phyloP scores from a whole-genome alignment of 30 jellyfish, hydroid and myxozoan genomes.

The Aurelia sp. region DNA sequence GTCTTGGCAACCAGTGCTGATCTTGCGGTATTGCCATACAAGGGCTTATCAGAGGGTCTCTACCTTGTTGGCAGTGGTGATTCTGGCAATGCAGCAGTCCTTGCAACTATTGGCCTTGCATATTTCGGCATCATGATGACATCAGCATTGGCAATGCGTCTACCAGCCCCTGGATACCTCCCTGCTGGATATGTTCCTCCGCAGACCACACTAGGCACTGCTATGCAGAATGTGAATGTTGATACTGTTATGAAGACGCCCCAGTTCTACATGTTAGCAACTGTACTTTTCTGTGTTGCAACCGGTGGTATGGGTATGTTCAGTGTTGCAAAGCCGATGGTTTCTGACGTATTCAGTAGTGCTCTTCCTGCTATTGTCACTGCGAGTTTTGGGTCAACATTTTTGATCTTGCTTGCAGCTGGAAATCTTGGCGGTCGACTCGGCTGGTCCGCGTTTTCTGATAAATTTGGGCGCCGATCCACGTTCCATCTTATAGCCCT shows the following conservation, averaged over 20 bases:
- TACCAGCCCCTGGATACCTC: constrained; percentile 63
- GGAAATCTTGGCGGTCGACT: constrained; percentile 80
- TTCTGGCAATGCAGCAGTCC: constrained; percentile 76
- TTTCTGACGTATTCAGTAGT: constrained; percentile 75
- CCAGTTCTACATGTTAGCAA: constrained; percentile 69
- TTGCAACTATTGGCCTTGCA: constrained; percentile 69
- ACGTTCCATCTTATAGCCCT: constrained; percentile 60
- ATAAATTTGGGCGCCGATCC: constrained; percentile 68
- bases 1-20: constrained; percentile 68
- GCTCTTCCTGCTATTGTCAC: constrained; percentile 68
- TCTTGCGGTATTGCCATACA: constrained; percentile 62
- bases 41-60: constrained; percentile 55
- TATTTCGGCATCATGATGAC: constrained; percentile 68
- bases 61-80: constrained; percentile 77
- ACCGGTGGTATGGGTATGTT: constrained; percentile 82
- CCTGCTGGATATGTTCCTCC: constrained; percentile 72
- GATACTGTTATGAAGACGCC: constrained; percentile 78
- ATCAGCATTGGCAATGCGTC: constrained; percentile 76
- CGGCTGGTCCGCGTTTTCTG: constrained; percentile 84
- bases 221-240: constrained; percentile 47
- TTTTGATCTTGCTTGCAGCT: constrained; percentile 63
- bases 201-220: constrained; percentile 25
- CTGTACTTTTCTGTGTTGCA: constrained; percentile 73
- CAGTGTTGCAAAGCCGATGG: constrained; percentile 80
- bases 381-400: constrained; percentile 67